Evolutionary conservation across 1,140 invertebrate species (phyloP).

Genomic region (Paralvinella palmiformis): DNA sequence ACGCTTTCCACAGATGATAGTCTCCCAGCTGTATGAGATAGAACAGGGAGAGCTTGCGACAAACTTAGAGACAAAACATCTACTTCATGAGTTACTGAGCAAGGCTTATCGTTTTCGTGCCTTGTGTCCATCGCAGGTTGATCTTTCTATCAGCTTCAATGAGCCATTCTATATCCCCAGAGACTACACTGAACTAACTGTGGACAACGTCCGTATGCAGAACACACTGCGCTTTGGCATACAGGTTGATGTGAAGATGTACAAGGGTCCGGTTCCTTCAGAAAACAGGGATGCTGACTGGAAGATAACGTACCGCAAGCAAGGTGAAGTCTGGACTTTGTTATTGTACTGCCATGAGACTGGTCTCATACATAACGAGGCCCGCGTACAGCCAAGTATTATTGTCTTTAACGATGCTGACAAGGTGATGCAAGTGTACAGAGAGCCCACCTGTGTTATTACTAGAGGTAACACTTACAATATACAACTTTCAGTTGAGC

Average conservation of each 20-base stretch:
- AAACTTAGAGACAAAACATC: slow-evolving; percentile 26
- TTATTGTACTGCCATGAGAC: slow-evolving; percentile 44
- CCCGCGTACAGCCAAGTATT: slow-evolving; percentile 36
- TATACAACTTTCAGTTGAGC: slow-evolving; percentile 33
- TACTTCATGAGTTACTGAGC: slow-evolving; percentile 35
- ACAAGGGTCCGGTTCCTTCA: slow-evolving; percentile 41
- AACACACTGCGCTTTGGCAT: slow-evolving; percentile 47
- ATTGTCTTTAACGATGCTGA: slow-evolving; percentile 42
- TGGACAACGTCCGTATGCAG: slow-evolving; percentile 46
- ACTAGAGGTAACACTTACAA: slow-evolving; percentile 37
- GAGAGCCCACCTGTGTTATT: slow-evolving; percentile 31
- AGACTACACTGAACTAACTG: slow-evolving; percentile 44
- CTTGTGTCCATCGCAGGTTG: slow-evolving; percentile 38
- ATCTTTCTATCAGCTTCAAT: slow-evolving; percentile 31
- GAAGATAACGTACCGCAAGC: slow-evolving; percentile 48
- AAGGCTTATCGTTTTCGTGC: slow-evolving; percentile 46
- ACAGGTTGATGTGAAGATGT: slow-evolving; percentile 46
- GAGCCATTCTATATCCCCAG: slow-evolving; percentile 41
- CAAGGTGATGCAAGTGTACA: slow-evolving; percentile 44
- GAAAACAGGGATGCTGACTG: slow-evolving; percentile 42
- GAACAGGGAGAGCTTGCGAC: slow-evolving; percentile 30
- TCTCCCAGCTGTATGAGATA: slow-evolving; percentile 38
- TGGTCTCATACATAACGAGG: slow-evolving; percentile 41
- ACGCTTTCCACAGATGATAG: slow-evolving; percentile 48
- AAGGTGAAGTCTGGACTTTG: slow-evolving; percentile 30